Evolutionary conservation across 2,888 invertebrate genomes (phyloP).

Genomic region (Drosophila phalerata): DNA sequence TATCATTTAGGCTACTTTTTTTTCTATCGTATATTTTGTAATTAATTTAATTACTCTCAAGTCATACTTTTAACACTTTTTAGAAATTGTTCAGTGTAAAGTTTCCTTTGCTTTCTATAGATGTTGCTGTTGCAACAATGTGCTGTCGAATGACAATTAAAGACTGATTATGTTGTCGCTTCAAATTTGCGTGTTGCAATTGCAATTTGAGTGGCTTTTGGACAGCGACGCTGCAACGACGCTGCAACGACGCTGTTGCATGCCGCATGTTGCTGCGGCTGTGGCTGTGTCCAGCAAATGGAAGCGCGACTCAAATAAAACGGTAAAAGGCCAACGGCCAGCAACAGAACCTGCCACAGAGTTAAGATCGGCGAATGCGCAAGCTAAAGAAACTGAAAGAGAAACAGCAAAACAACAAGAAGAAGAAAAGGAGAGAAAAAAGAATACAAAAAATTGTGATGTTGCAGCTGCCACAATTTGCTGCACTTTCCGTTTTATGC

Average conservation of each 20-base stretch:
- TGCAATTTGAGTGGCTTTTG: conserved; percentile 20
- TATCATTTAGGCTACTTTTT: too few relatives aligned
- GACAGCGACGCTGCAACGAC: conserved; percentile 1
- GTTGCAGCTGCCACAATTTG: conserved; percentile 82
- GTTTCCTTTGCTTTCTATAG: background rate
- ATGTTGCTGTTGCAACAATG: conserved; percentile 24
- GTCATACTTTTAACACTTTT: background rate
- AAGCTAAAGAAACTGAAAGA: conserved; percentile 12
- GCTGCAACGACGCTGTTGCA: background rate
- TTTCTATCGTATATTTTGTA: too few relatives aligned
- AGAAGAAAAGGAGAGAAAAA: conserved; percentile 9
- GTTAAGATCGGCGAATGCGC: conserved; percentile 43
- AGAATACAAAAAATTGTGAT: conserved; percentile 42
- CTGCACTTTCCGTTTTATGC: conserved; percentile 81
- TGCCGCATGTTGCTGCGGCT: conserved; percentile 6
- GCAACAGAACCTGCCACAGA: conserved; percentile 51
- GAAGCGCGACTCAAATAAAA: conserved; percentile 54
- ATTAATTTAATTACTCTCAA: background rate
- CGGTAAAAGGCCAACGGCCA: conserved; percentile 73
- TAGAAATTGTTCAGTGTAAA: background rate
- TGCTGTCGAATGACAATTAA: conserved; percentile 71
- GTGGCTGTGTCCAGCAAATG: conserved; percentile 27
- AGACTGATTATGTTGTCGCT: conserved; percentile 75
- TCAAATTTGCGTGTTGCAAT: conserved; percentile 75
- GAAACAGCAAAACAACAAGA: conserved; percentile 15